Conservation (phyloP, 1,140 invertebrate genomes). For the Calosoma granatense region DNA sequence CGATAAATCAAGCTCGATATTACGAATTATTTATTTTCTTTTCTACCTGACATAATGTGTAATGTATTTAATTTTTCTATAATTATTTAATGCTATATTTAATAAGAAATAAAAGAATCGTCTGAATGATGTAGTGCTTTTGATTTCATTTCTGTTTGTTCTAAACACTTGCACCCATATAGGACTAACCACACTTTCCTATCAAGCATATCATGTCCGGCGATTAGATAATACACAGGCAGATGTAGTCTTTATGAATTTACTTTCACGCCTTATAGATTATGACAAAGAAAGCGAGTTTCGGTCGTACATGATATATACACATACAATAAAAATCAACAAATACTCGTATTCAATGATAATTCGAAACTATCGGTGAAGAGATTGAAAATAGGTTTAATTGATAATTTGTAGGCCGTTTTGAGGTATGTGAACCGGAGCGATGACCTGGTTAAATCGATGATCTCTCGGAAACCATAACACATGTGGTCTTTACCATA, state of each 20-base stretch:
- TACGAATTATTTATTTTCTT: not conserved
- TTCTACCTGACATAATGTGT: not conserved
- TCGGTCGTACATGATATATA: not conserved
- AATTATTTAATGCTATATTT: slow-evolving; percentile 1
- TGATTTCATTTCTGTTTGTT: not conserved
- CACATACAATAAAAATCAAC: too few species aligned
- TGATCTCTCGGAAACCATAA: slow-evolving; percentile 7
- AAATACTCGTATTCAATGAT: too few species aligned
- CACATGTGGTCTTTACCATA: not conserved
- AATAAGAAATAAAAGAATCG: slow-evolving; percentile 2
- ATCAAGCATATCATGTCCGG: not conserved
- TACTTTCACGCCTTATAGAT: slow-evolving; percentile 2
- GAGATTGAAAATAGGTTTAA: not conserved
- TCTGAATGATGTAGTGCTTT: not conserved
- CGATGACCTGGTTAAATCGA: slow-evolving; percentile 7
- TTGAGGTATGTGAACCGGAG: not conserved
- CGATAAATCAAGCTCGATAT: slow-evolving; percentile 3
- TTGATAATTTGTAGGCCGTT: slow-evolving; percentile 6
- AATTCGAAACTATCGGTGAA: too few species aligned
- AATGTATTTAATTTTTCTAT: not conserved
- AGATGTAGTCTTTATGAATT: not conserved
- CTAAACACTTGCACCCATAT: not conserved
- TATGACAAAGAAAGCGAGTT: slow-evolving; percentile 4
- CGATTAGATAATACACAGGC: not conserved
- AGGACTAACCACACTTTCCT: not conserved